Conservation (phyloP, 2,797 vertebrate species). For the Neosilurus mollespiculum region DNA sequence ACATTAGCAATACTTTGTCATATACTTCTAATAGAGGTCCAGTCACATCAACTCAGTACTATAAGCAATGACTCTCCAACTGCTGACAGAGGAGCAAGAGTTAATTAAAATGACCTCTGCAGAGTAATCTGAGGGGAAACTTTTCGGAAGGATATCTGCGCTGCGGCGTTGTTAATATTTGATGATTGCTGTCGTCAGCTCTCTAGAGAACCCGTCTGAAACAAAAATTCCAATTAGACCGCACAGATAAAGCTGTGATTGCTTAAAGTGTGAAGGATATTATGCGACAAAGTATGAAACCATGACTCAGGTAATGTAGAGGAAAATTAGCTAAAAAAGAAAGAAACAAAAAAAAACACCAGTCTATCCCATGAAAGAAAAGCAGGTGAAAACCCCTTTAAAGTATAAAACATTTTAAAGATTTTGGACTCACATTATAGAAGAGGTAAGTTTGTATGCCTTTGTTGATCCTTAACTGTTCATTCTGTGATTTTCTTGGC, state of each 20-base stretch:
- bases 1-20: neutral
- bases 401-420: neutral
- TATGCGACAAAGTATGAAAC: neutral
- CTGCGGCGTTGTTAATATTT: conserved; percentile 53
- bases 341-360: neutral
- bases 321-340: neutral
- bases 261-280: neutral
- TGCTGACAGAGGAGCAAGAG: neutral
- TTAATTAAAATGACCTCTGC: conserved; percentile 35
- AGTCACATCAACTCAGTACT: neutral
- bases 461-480: neutral
- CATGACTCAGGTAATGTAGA: neutral
- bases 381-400: neutral
- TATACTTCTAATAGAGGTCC: neutral
- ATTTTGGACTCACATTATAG: neutral
- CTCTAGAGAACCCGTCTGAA: conserved; percentile 24
- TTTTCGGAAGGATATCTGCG: conserved; percentile 29
- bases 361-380: too few species aligned
- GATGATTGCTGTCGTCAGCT: conserved; percentile 54
- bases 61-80: neutral
- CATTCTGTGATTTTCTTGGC: neutral
- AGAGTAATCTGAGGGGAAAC: conserved; percentile 15
- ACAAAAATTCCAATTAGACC: conserved; percentile 32
- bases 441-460: neutral
- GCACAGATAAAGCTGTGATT: conserved; percentile 20